Evolutionary conservation across 2,888 invertebrate genomes (phyloP).

Genomic region (Copidosoma aretas): DNA sequence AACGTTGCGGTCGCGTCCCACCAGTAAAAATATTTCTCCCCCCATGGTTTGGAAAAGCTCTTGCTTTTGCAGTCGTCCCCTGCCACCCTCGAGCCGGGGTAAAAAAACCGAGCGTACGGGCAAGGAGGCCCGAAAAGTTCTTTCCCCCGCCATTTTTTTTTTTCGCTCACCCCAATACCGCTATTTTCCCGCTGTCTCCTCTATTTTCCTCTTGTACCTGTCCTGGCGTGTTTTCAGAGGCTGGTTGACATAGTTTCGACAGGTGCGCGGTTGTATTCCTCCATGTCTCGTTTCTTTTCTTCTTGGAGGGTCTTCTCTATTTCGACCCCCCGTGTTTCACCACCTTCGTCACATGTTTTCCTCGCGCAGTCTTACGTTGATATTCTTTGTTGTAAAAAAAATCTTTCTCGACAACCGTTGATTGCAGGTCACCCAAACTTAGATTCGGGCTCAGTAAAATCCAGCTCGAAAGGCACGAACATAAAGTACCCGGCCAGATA

Average conservation of each 20-base stretch:
- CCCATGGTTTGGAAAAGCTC: background rate
- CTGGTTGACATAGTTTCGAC: conserved; percentile 32
- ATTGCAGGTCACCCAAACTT: too few species aligned
- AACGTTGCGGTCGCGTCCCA: background rate
- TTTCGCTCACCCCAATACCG: conserved; percentile 20
- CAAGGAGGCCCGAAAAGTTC: conserved; percentile 36
- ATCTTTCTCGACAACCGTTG: too few species aligned
- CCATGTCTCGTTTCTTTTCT: conserved; percentile 9
- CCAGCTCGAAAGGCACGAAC: too few species aligned
- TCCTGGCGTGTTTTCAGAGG: conserved; percentile 26
- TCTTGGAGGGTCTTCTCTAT: background rate
- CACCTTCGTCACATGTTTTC: conserved; percentile 6
- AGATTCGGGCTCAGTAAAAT: too few species aligned
- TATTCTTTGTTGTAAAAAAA: too few species aligned
- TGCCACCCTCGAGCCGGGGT: background rate
- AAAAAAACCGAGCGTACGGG: too few species aligned
- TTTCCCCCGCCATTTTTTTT: conserved; percentile 15
- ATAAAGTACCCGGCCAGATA: too few species aligned
- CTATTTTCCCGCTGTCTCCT: background rate
- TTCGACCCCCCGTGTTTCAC: background rate
- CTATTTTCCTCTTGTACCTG: background rate
- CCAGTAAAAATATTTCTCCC: conserved; percentile 8
- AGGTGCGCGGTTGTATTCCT: conserved; percentile 22
- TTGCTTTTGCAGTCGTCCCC: conserved; percentile 17
- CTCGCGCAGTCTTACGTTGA: background rate